Percentiles rank a stretch among this genome's conserved stretches.
Evolutionary conservation across 2,888 invertebrate genomes (phyloP).

Genomic region (Epiblema foenella): DNA sequence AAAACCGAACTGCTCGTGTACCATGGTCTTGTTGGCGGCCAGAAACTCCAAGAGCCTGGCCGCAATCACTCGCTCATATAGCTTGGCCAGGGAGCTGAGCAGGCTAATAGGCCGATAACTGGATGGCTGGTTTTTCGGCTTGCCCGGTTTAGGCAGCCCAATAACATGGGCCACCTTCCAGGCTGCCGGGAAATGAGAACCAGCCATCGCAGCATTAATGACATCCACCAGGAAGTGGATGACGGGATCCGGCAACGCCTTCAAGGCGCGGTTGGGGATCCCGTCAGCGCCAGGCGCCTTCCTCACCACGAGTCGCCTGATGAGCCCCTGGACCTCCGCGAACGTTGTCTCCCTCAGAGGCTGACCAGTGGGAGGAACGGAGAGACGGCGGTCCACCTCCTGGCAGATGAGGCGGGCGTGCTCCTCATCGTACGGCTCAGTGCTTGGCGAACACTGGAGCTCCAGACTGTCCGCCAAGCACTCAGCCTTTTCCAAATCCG

Average conservation of each 20-base stretch:
- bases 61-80: no score
- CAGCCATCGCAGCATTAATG: not conserved
- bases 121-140: not conserved
- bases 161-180: constrained; percentile 2
- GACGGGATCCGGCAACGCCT: not conserved
- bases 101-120: not conserved
- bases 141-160: not conserved
- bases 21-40: no score
- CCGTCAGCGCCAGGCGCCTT: not conserved
- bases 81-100: not conserved
- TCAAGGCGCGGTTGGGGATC: not conserved
- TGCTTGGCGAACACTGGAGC: not conserved
- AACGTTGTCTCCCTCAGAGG: not conserved
- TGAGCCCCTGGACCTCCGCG: not conserved
- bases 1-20: no score
- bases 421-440: not conserved
- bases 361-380: not conserved
- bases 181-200: not conserved
- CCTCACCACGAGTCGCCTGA: not conserved
- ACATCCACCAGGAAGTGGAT: not conserved
- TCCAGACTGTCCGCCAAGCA: not conserved
- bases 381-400: not conserved
- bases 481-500: not conserved
- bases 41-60: no score
- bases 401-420: not conserved